Percentiles rank a stretch among this genome's conserved stretches.
Evolutionary conservation across 2,888 invertebrate species (phyloP).

Genomic region (Sarcophaga carnaria): DNA sequence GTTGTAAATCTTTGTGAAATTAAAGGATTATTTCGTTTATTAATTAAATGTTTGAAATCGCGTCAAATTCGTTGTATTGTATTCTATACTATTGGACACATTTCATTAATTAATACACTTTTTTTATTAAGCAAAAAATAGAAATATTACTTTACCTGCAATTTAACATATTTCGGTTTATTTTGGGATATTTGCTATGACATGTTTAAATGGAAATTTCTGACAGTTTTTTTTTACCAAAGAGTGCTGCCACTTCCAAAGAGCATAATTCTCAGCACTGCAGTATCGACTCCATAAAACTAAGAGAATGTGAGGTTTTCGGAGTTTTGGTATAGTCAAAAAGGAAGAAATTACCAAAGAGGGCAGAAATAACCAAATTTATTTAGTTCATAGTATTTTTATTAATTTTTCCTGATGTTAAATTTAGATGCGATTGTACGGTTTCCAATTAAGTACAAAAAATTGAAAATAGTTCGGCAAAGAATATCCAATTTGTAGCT

Average conservation of each 20-base stretch:
- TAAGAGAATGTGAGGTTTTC: not conserved
- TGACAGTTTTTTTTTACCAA: constrained; percentile 4
- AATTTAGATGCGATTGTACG: too few relatives aligned
- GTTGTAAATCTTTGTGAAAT: not conserved
- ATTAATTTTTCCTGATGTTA: too few relatives aligned
- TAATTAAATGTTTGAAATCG: not conserved
- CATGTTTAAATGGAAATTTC: constrained; percentile 50
- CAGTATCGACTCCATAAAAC: not conserved
- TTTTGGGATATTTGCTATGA: constrained; percentile 64
- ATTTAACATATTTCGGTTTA: constrained; percentile 58
- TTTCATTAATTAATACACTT: too few relatives aligned
- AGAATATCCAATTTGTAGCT: too few relatives aligned
- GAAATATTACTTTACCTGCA: constrained; percentile 66
- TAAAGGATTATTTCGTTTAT: not conserved
- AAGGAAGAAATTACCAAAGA: not conserved
- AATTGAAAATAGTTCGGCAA: too few relatives aligned
- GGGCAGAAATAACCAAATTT: not conserved
- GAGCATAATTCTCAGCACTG: not conserved
- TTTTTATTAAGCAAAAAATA: constrained; percentile 56
- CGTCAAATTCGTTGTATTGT: not conserved
- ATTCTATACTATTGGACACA: not conserved
- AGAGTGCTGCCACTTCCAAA: not conserved
- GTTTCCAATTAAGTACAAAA: too few relatives aligned
- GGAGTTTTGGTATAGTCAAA: not conserved
- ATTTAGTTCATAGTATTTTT: too few relatives aligned